Evolutionary conservation across 30 jellyfish, hydroid and myxozoan genomes (phyloP).

Genomic region (Thelohanellus kitauei): DNA sequence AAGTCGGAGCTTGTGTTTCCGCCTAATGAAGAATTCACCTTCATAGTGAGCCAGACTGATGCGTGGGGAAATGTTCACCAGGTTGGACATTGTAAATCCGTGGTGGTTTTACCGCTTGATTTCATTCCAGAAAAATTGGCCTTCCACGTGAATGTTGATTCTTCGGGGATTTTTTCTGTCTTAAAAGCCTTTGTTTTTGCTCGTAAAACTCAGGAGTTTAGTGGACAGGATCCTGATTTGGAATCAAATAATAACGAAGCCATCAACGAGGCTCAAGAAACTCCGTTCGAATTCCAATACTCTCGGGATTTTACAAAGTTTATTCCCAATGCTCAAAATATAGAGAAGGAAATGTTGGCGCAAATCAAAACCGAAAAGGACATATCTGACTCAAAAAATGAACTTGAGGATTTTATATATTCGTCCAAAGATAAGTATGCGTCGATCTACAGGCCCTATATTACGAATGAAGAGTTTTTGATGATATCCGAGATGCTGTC

Average conservation of each 20-base stretch:
- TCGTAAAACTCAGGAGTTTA: neutral
- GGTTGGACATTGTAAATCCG: too few relatives aligned
- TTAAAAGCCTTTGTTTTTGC: too few relatives aligned
- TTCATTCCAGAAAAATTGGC: neutral
- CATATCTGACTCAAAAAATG: neutral
- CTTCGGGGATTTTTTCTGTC: too few relatives aligned
- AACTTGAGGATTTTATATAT: neutral
- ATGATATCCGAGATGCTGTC: conserved; percentile 12
- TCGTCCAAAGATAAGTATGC: neutral
- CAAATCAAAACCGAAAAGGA: neutral
- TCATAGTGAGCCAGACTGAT: neutral
- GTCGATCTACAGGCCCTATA: neutral
- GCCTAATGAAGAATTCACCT: neutral
- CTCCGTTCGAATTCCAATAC: neutral
- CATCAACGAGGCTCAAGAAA: neutral
- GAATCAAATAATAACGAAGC: neutral
- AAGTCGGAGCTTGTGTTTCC: too few relatives aligned
- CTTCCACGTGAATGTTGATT: neutral
- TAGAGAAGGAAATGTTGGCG: neutral
- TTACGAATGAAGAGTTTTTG: too few relatives aligned
- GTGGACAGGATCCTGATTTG: neutral
- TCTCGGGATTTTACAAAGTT: neutral
- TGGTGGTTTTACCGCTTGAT: too few relatives aligned
- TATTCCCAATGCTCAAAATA: too few relatives aligned
- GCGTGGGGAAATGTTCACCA: neutral